A percentile compares a stretch with the other conserved stretches of the same genome.
phyloP scores from a whole-genome alignment of 1,140 invertebrate genomes.

The Hycleus phaleratus region DNA sequence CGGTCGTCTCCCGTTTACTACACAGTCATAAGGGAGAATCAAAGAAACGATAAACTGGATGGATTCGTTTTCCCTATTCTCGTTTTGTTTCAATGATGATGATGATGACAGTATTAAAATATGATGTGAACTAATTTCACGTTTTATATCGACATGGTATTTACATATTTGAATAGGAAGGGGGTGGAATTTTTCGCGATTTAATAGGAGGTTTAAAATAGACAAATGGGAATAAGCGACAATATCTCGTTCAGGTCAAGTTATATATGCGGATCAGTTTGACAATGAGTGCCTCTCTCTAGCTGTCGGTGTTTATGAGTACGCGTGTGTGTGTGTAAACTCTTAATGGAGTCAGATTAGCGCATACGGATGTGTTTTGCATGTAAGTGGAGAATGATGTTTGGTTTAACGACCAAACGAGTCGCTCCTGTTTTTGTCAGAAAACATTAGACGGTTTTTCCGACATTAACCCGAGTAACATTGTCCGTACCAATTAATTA shows the following conservation, averaged over 20 bases:
- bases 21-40: constrained; percentile 26
- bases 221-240: background rate
- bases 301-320: too few relatives aligned
- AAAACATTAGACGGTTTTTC: constrained; percentile 31
- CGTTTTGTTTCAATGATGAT: too few relatives aligned
- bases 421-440: constrained; percentile 32
- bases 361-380: constrained; percentile 38
- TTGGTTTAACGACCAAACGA: constrained; percentile 40
- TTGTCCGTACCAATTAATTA: too few relatives aligned
- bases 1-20: constrained; percentile 15
- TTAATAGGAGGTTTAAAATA: too few relatives aligned
- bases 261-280: constrained; percentile 15
- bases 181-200: too few relatives aligned
- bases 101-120: too few relatives aligned
- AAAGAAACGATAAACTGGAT: too few relatives aligned
- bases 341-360: constrained; percentile 40
- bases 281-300: constrained; percentile 7
- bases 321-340: constrained; percentile 12
- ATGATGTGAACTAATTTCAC: too few relatives aligned
- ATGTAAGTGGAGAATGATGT: constrained; percentile 41
- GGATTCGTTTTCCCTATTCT: too few relatives aligned
- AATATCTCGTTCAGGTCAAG: constrained; percentile 4
- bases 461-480: background rate
- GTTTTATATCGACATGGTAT: too few relatives aligned
- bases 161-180: too few relatives aligned